A percentile compares a stretch with the other conserved stretches of the same genome.
Conservation (phyloP, 1,140 invertebrate species). For the Drosophila mojavensis region DNA sequence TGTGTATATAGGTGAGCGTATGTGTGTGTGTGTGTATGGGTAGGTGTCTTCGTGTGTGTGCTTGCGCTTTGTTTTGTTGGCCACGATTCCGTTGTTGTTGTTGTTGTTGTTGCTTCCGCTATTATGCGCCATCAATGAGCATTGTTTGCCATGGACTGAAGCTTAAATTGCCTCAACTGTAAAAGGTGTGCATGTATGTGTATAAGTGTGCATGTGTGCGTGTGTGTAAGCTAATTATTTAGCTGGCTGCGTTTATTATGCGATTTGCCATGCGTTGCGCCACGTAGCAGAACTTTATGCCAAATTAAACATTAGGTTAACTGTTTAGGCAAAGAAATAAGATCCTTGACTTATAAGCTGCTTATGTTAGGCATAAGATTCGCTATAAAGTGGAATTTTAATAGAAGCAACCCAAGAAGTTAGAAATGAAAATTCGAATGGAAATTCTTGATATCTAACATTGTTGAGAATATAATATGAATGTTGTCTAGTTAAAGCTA, state of each 20-base stretch:
- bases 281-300: conserved; percentile 10
- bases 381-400: neutral
- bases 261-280: conserved; percentile 25
- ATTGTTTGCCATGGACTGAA: conserved; percentile 32
- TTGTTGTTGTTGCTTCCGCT: conserved; percentile 36
- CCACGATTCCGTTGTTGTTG: conserved; percentile 16
- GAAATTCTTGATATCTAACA: too few relatives aligned
- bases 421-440: neutral
- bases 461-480: too few relatives aligned
- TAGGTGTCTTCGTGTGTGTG: conserved; percentile 7
- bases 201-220: neutral
- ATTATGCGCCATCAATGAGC: conserved; percentile 45
- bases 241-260: conserved; percentile 41
- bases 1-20: neutral
- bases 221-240: conserved; percentile 31
- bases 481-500: too few relatives aligned
- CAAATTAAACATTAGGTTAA: conserved; percentile 22
- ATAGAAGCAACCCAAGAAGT: too few relatives aligned
- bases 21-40: conserved; percentile 3
- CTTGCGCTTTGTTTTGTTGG: conserved; percentile 13
- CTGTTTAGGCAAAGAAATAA: conserved; percentile 4
- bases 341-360: neutral
- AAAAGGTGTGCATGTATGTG: neutral
- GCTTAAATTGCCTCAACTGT: conserved; percentile 19
- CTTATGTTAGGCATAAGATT: neutral